Evolutionary conservation across 2,113 vertebrate genomes (phyloP), one percentile per base, ranked within the genome.

Genomic region (Porphyrio hochstetteri): DNA sequence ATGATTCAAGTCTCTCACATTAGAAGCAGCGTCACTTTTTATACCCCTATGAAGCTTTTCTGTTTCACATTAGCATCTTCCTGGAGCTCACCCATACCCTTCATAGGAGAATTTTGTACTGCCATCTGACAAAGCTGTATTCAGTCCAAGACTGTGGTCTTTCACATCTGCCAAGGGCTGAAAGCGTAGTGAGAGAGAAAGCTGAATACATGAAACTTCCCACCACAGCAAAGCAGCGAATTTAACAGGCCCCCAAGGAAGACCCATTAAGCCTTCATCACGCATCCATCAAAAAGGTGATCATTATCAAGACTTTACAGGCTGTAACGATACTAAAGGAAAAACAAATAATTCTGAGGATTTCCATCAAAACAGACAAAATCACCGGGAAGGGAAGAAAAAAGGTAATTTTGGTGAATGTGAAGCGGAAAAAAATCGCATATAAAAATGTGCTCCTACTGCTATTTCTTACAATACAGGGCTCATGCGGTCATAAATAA

Each of bases 41-140:
- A 77, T 70, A 88, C 31, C 36, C 40, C 40, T 76, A 18, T 65
- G 68, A 92, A 96, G 84, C 9, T 61, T 95, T 95, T 88, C 50
- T 82, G 53, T 44, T 82, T 88, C 74, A 82, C n/a, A 90, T 94
- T 93, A 89, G 19, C 44, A 80, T 91, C 74, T 97, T 95, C 61
- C 81, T 94, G 93, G 90, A 95, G 53, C 68, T 91, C 50, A 76
- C 61, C 44, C 86, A 87, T 79, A 87, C 19, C 35, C 81, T 92
- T 85, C 90, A 80, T 11, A 50, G 50, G 35, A 50, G 75, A 95
- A 87, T 79, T 92, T 72, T 74, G 57, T 92, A 83, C 64, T 6
- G 11, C 81, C 93, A 94, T 95, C 94, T 96, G 95, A 95, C 84
- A 89, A 87, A 88, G n/a, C 69, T 95, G 70, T 90, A 82, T n/a